A percentile compares a stretch with the other conserved stretches of the same genome.
phyloP scores from a whole-genome alignment of 2,113 vertebrate genomes.

The Narcine bancroftii region DNA sequence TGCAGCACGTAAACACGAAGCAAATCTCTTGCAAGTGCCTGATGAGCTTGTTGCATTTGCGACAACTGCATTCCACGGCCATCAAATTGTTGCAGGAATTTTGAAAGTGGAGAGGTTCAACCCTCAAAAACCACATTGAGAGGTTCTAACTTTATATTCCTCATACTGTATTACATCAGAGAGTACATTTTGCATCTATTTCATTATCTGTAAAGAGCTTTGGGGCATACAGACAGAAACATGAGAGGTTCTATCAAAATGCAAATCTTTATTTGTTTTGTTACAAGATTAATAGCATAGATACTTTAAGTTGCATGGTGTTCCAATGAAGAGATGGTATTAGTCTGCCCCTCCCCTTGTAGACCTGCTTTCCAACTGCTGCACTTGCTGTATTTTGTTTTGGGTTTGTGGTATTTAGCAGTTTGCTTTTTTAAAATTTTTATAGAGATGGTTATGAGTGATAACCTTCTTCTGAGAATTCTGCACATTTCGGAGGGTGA shows the following conservation, averaged over 20 bases:
- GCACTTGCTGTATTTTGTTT: background rate
- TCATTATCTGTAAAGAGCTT: no score
- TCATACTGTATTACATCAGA: no score
- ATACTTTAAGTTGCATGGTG: background rate
- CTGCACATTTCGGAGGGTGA: background rate
- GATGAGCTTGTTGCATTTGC: background rate
- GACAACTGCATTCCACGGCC: background rate
- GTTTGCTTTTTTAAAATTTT: background rate
- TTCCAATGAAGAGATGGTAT: background rate
- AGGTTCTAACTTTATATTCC: no score
- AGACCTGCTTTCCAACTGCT: background rate
- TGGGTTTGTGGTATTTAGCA: background rate
- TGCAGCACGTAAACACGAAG: background rate
- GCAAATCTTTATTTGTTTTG: no score
- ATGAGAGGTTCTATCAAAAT: no score
- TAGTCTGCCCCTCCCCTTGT: background rate
- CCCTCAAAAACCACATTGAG: no score
- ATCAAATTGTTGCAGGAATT: background rate
- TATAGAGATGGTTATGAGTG: no score
- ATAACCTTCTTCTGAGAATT: no score
- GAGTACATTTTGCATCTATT: no score
- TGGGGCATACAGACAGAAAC: no score
- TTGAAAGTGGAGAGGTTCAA: no score
- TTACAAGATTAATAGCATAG: background rate
- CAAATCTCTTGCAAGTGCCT: background rate